Base-by-base conservation (phyloP, 2,888 invertebrate genomes). In the Tethea ocularis region DNA sequence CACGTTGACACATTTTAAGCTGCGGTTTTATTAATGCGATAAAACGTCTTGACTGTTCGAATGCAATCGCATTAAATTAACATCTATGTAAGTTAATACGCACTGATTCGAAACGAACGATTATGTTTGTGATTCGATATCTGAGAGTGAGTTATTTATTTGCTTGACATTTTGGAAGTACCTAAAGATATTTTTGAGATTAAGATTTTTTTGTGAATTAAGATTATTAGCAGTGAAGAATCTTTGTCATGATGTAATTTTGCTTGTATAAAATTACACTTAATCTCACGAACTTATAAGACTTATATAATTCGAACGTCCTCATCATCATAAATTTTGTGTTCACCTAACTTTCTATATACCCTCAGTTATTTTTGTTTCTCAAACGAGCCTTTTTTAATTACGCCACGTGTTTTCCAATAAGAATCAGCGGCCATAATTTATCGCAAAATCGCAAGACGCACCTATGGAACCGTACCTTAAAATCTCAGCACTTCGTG, bases 1-100 rank as follows among this genome's bases (percentile, higher is more conserved):
- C 89, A 78, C 78, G 88, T 86, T 86, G 85, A 86, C 88, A 83
- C 75, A 77, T 63, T 61, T 76, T 76, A 83, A 80, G 76, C 77
- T 56, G 60, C 23, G 36, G 61, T 75, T 75, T 55, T 62, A 26
- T 55, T 60, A n/a, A 17, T 22, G 63, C 76, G 68, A 62, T 58
- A 61, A 57, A 20, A 46, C 17, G 41, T 41, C 41, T 59, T 36
- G 51, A 52, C 24, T 46, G 41, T 51, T 51, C 15, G 2, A 33
- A 41, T 29, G 29, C 22, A 51, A 57, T 52, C 51, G 15, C 46
- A 10, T 46, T 8, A 46, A 41, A 2, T 46, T 20, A 20, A 46
- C 17, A 20, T 33, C 46, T 10, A 46, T 3, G 38, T 7, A 41
- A 38, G 15, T 38, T 15, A 38, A n/a, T n/a, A 38, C 15, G 17